Evolutionary conservation across 2,113 vertebrate genomes (phyloP), one percentile per base, ranked within the genome.

Genomic region (Rhinolophus sinicus): DNA sequence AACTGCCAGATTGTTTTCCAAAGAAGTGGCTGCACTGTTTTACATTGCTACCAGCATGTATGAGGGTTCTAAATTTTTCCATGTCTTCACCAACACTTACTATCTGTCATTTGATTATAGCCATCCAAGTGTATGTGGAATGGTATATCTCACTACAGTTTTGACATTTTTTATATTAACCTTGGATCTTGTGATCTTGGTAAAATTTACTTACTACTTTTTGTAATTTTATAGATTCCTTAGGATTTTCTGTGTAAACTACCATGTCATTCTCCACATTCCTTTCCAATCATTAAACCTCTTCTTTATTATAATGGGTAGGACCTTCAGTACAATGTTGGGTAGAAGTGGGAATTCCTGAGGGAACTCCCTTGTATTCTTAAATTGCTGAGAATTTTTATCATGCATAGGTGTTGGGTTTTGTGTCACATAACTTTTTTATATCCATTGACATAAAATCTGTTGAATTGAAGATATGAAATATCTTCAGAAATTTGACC

Each of bases 301-400:
- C 91, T 94, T 91, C 5, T 81, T 77, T 70, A 16, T 64, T 93
- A 15, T 82, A 47, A 64, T 78, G 44, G 28, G 72, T 91, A 85
- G n/a, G n/a, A 72, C 40, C 19, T 81, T 72, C 13, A 81, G 18
- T 81, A 35, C 26, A 87, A 0, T 69, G 40, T 90, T 90, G 14
- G 70, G 40, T 62, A 67, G 40, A 85, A 60, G 22, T 69, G 8
- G 6, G 40, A 44, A 44, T 44, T 44, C 40, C 40, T 88, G 4
- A 88, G 65, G 58, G 91, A 85, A 19, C 67, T 72, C 40, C 38
- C 9, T 65, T 90, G 44, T 96, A 11, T 76, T 97, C 28, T 3
- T 95, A 82, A 93, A 80, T 90, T 92, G 47, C 83, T 96, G 76
- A 95, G 62, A 94, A 73, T 75, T 92, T 88, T 95, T 92, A 81